phyloP scores from a whole-genome alignment of 2,797 vertebrate genomes.

The Spea hammondii region DNA sequence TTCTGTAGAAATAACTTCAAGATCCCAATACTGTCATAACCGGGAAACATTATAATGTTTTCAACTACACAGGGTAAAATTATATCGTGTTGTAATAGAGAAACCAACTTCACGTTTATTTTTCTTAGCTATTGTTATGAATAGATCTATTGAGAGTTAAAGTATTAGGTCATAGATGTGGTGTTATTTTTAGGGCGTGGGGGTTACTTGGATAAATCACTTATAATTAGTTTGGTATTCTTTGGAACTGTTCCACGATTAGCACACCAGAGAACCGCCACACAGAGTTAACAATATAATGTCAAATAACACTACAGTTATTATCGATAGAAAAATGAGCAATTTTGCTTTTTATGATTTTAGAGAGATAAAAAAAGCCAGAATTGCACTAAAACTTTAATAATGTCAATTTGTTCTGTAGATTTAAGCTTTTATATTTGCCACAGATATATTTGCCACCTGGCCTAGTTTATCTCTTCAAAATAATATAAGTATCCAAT shows the following conservation, averaged over 20 bases:
- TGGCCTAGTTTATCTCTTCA: no score
- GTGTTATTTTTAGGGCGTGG: conserved; percentile 35
- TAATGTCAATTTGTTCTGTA: background rate
- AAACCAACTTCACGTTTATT: conserved; percentile 21
- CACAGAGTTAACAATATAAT: conserved; percentile 9
- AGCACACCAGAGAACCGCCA: conserved; percentile 4
- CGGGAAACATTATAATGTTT: conserved; percentile 31
- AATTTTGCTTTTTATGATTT: background rate
- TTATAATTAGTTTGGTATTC: conserved; percentile 25
- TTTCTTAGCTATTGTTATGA: conserved; percentile 43
- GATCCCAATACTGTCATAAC: conserved; percentile 47
- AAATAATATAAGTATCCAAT: no score
- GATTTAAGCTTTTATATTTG: no score
- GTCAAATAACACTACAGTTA: background rate
- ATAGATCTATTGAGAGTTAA: conserved; percentile 36
- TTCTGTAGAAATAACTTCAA: conserved; percentile 47
- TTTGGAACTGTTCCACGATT: conserved; percentile 33
- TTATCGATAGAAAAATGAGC: background rate
- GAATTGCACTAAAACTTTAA: background rate
- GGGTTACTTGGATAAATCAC: conserved; percentile 14
- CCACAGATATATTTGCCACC: no score
- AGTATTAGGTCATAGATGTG: conserved; percentile 36
- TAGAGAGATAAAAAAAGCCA: background rate
- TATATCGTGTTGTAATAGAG: conserved; percentile 11
- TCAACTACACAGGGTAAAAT: conserved; percentile 20